Evolutionary conservation across 2,113 vertebrate species (phyloP).

Genomic region (Tiliqua scincoides): DNA sequence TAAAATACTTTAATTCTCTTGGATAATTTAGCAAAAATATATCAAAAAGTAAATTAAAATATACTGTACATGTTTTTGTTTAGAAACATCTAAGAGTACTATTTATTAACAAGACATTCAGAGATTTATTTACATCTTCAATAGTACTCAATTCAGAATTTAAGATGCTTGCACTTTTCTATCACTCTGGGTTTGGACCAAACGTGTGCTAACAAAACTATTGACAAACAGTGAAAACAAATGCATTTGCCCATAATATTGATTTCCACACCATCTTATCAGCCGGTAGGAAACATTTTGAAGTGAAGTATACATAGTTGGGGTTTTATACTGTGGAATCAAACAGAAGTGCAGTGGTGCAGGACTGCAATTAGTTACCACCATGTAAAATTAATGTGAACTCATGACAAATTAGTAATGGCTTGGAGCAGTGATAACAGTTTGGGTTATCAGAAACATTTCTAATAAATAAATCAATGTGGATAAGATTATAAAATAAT

Average conservation of each 20-base stretch:
- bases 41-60: slow-evolving; percentile 36
- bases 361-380: not conserved
- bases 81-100: slow-evolving; percentile 27
- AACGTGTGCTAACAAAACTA: slow-evolving; percentile 32
- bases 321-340: not conserved
- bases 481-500: not conserved
- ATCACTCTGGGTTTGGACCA: slow-evolving; percentile 30
- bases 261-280: not conserved
- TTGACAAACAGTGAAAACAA: slow-evolving; percentile 36
- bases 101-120: slow-evolving; percentile 38
- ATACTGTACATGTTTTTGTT: slow-evolving; percentile 28
- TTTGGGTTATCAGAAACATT: not conserved
- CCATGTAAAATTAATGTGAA: not conserved
- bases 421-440: not conserved
- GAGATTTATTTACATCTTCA: slow-evolving; percentile 65
- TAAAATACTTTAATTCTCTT: not conserved
- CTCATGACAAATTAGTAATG: not conserved
- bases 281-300: not conserved
- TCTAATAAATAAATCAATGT: too few species aligned
- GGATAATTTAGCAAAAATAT: slow-evolving; percentile 48
- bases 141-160: slow-evolving; percentile 8
- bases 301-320: not conserved
- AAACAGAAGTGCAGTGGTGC: not conserved
- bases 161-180: slow-evolving; percentile 24
- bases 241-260: not conserved